Evolutionary conservation across 2,888 invertebrate genomes (phyloP).

Genomic region (Diarsia brunnea): DNA sequence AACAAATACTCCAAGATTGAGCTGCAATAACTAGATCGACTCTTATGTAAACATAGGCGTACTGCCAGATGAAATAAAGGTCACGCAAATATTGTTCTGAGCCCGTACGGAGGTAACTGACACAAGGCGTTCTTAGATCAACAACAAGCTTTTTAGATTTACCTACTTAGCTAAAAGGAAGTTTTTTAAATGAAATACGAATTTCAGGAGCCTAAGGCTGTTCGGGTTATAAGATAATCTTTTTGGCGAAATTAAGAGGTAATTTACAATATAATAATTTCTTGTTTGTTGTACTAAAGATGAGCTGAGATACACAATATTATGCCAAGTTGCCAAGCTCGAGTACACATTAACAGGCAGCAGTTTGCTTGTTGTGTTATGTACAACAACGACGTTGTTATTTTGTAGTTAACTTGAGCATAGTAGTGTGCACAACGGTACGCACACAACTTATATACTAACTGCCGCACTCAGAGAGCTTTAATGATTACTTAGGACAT

Average conservation of each 20-base stretch:
- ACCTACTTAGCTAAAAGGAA: conserved; percentile 18
- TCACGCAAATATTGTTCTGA: conserved; percentile 60
- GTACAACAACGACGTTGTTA: conserved; percentile 32
- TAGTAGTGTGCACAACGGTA: not conserved
- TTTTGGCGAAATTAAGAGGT: conserved; percentile 21
- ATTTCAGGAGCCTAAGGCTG: conserved; percentile 5
- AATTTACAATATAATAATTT: not conserved
- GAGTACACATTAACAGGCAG: conserved; percentile 37
- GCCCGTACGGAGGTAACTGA: conserved; percentile 26
- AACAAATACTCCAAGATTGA: conserved; percentile 56
- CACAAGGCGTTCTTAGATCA: conserved; percentile 24
- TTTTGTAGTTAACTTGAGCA: conserved; percentile 26
- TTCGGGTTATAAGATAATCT: conserved; percentile 5
- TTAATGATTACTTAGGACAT: too few species aligned
- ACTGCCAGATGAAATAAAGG: conserved; percentile 51
- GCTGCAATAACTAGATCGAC: conserved; percentile 45
- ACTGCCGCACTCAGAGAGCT: too few species aligned
- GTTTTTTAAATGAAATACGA: conserved; percentile 32
- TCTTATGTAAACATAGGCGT: conserved; percentile 51
- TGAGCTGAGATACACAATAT: conserved; percentile 32
- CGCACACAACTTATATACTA: conserved; percentile 5
- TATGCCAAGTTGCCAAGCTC: conserved; percentile 42
- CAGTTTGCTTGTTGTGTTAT: conserved; percentile 42
- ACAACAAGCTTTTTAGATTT: conserved; percentile 41
- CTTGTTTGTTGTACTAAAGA: conserved; percentile 29